Conservation (phyloP, 2,113 vertebrate species). For the Rhabdornis inornatus region DNA sequence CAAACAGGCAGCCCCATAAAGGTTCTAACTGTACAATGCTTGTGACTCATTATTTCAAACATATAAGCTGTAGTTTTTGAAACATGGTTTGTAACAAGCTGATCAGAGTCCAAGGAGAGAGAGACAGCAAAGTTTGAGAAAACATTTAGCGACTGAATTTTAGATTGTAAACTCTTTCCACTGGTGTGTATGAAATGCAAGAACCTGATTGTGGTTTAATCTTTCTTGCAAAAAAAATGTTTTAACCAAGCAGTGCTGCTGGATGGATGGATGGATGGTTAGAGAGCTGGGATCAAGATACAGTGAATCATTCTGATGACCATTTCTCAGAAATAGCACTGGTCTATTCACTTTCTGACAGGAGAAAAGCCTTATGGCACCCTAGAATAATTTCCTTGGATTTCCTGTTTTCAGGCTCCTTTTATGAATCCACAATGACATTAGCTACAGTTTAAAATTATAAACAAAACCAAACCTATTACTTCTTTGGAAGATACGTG, state of each 20-base stretch:
- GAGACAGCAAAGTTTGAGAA: background rate
- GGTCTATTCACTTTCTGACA: background rate
- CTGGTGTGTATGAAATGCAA: background rate
- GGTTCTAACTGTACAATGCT: background rate
- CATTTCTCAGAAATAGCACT: background rate
- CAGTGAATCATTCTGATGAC: background rate
- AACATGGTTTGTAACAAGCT: background rate
- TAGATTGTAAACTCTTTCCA: background rate
- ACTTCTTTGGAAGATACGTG: background rate
- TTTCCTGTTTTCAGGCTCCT: conserved; percentile 1
- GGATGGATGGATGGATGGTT: background rate
- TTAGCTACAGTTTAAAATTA: background rate
- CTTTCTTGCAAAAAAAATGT: background rate
- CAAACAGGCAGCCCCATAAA: background rate
- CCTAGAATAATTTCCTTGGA: background rate
- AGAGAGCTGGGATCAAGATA: background rate
- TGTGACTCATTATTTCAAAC: background rate
- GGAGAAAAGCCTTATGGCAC: background rate
- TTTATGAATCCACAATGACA: background rate
- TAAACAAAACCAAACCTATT: background rate
- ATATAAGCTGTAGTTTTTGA: background rate
- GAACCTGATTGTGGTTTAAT: background rate
- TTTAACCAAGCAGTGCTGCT: background rate
- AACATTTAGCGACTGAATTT: background rate
- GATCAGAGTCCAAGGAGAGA: background rate